Percentiles rank a stretch among this genome's conserved stretches.
Evolutionary conservation across 2,888 invertebrate species (phyloP).

Genomic region (Eugnorisma glareosa): DNA sequence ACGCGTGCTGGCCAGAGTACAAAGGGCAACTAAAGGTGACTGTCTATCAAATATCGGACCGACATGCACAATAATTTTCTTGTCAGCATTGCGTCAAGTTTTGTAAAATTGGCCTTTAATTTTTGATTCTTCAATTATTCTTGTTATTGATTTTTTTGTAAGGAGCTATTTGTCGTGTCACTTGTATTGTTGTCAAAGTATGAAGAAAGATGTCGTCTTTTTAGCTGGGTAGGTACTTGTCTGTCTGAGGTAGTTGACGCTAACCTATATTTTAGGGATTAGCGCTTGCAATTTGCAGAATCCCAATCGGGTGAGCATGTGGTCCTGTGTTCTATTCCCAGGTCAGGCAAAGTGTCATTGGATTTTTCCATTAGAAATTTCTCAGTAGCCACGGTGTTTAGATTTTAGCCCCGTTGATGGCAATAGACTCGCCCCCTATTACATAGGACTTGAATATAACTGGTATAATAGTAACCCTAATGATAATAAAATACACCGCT

Average conservation of each 20-base stretch:
- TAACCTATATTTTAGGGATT: neutral
- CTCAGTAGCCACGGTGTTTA: neutral
- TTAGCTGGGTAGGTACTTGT: neutral
- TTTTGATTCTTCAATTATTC: constrained; percentile 54
- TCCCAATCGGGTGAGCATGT: neutral
- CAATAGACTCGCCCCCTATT: neutral
- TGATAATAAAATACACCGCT: neutral
- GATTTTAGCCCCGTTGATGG: neutral
- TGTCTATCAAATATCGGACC: constrained; percentile 76
- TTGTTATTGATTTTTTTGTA: constrained; percentile 26
- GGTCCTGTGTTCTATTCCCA: neutral
- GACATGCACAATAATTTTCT: constrained; percentile 75
- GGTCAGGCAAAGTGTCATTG: neutral
- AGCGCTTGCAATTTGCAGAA: too few relatives aligned
- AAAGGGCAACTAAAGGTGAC: constrained; percentile 79
- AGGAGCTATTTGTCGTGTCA: constrained; percentile 3
- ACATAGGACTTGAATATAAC: neutral
- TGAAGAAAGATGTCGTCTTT: neutral
- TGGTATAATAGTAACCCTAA: neutral
- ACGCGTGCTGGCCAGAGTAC: constrained; percentile 72
- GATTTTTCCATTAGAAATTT: neutral
- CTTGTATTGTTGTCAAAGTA: neutral
- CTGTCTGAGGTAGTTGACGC: neutral
- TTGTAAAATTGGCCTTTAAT: constrained; percentile 61
- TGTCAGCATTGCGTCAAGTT: constrained; percentile 72